Evolutionary conservation across 2,888 invertebrate genomes (phyloP).

Genomic region (Bruchidius siliquastri): DNA sequence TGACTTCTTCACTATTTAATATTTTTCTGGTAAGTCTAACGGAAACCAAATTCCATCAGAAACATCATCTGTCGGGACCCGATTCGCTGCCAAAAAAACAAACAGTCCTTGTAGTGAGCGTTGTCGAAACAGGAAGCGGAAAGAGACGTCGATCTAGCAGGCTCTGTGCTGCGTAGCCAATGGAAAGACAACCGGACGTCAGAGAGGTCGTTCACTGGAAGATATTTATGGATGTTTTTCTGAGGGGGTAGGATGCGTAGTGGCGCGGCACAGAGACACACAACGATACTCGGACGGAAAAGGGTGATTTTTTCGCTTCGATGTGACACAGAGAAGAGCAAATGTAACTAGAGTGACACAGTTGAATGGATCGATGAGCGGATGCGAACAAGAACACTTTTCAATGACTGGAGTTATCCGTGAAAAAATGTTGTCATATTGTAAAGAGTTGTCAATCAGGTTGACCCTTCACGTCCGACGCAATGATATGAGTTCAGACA

Average conservation of each 20-base stretch:
- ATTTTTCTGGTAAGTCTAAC: too few relatives aligned
- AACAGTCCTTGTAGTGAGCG: slow-evolving; percentile 28
- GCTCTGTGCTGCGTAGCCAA: slow-evolving; percentile 29
- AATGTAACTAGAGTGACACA: slow-evolving; percentile 28
- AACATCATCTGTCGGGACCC: slow-evolving; percentile 13
- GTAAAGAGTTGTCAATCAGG: too few relatives aligned
- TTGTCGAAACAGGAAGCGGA: slow-evolving; percentile 33
- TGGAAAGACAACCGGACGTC: slow-evolving; percentile 41
- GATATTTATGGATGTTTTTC: slow-evolving; percentile 43
- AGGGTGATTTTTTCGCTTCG: slow-evolving; percentile 35
- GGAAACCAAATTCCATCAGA: too few relatives aligned
- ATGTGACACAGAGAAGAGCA: slow-evolving; percentile 18
- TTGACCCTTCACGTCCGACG: too few relatives aligned
- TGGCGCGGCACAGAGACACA: neutral
- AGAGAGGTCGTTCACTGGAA: slow-evolving; percentile 44
- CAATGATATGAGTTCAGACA: too few relatives aligned
- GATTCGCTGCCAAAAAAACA: slow-evolving; percentile 35
- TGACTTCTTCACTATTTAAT: too few relatives aligned
- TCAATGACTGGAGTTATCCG: too few relatives aligned
- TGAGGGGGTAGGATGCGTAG: neutral
- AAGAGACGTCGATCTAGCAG: slow-evolving; percentile 27
- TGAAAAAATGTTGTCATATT: too few relatives aligned
- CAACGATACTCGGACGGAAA: slow-evolving; percentile 27
- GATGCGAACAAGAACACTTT: too few relatives aligned
- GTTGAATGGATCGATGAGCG: too few relatives aligned